Evolutionary conservation across 1,140 invertebrate genomes (phyloP).

Genomic region (Triops longicaudatus): DNA sequence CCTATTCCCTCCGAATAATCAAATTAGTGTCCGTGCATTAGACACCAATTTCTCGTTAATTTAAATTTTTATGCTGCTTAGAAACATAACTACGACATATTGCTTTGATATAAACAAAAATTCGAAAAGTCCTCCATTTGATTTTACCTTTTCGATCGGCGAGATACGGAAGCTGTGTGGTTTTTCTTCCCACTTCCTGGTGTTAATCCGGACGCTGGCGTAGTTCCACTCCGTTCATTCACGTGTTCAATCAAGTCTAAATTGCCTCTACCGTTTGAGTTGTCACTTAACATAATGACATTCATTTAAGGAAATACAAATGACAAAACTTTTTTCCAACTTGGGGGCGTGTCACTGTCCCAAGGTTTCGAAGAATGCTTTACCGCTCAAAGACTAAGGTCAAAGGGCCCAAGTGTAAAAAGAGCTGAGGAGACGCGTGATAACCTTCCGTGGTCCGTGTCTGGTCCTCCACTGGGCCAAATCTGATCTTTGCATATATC

Average conservation of each 20-base stretch:
- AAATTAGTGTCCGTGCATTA: too few relatives aligned
- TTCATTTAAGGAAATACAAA: not conserved
- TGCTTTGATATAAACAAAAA: too few relatives aligned
- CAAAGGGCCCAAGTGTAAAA: not conserved
- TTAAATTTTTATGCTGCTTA: too few relatives aligned
- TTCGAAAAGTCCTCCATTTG: not conserved
- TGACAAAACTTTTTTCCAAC: too few relatives aligned
- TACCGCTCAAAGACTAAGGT: too few relatives aligned
- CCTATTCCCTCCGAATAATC: too few relatives aligned
- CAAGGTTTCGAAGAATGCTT: too few relatives aligned
- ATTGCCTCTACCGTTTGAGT: not conserved
- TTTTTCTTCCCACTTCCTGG: not conserved
- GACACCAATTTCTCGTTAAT: too few relatives aligned
- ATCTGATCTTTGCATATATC: not conserved
- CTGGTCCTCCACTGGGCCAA: not conserved
- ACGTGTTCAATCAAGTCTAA: not conserved
- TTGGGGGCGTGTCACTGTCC: too few relatives aligned
- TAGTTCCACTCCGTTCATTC: not conserved
- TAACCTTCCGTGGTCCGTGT: slow-evolving; percentile 4
- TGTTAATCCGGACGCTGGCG: not conserved
- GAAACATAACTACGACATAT: too few relatives aligned
- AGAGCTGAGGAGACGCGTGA: not conserved
- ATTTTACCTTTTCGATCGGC: not conserved
- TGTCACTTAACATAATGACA: not conserved
- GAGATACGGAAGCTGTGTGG: not conserved